Evolutionary conservation across 1,140 invertebrate genomes (phyloP).

Genomic region (Cylas formicarius): DNA sequence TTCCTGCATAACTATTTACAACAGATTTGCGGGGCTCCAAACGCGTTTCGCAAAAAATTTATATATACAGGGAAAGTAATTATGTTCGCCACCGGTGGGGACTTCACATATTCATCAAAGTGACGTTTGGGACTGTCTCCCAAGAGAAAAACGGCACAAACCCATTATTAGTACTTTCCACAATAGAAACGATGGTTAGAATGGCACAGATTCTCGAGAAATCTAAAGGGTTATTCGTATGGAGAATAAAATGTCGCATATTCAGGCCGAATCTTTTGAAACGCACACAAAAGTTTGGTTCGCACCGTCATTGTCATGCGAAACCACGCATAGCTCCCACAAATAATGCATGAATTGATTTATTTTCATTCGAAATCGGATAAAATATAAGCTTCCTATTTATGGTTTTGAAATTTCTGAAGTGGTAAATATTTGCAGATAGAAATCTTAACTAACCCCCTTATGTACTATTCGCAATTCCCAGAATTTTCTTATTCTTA

Average conservation of each 20-base stretch:
- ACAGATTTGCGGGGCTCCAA: too few species aligned
- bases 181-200: slow-evolving; percentile 9
- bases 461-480: too few species aligned
- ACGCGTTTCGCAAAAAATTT: too few species aligned
- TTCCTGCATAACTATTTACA: too few species aligned
- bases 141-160: background rate
- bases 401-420: slow-evolving; percentile 5
- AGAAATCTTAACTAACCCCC: slow-evolving; percentile 8
- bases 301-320: slow-evolving; percentile 1
- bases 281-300: background rate
- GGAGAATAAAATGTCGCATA: background rate
- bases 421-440: slow-evolving; percentile 17
- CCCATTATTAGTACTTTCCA: slow-evolving; percentile 12
- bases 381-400: slow-evolving; percentile 12
- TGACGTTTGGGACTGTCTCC: too few species aligned
- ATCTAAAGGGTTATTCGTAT: slow-evolving; percentile 13
- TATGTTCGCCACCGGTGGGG: too few species aligned
- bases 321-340: background rate
- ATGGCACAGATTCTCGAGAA: slow-evolving; percentile 6
- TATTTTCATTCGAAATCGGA: slow-evolving; percentile 12
- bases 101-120: too few species aligned
- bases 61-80: too few species aligned
- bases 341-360: slow-evolving; percentile 9
- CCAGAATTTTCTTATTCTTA: too few species aligned
- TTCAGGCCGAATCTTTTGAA: slow-evolving; percentile 2